Evolutionary conservation across 2,113 vertebrate species (phyloP).

Genomic region (Cynocephalus volans): DNA sequence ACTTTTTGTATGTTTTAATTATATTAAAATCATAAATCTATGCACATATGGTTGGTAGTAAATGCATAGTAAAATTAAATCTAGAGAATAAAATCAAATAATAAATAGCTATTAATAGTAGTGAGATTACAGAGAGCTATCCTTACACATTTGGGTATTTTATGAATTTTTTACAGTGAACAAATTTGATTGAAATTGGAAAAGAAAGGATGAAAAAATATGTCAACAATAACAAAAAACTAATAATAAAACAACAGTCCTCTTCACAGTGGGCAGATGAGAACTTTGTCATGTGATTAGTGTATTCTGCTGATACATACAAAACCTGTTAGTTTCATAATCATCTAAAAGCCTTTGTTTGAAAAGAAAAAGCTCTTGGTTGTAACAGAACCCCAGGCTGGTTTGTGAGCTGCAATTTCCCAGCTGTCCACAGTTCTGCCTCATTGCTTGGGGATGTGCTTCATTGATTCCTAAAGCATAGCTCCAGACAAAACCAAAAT

Average conservation of each 20-base stretch:
- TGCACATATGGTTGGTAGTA: neutral
- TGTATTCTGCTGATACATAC: neutral
- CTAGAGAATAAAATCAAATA: slow-evolving; percentile 30
- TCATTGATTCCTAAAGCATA: slow-evolving; percentile 75
- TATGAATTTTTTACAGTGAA: slow-evolving; percentile 27
- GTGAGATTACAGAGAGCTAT: neutral
- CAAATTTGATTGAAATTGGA: neutral
- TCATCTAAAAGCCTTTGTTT: slow-evolving; percentile 65
- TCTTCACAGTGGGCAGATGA: neutral
- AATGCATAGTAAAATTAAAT: slow-evolving; percentile 40
- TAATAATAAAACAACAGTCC: neutral
- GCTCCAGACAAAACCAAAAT: slow-evolving; percentile 82
- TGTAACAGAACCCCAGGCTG: neutral
- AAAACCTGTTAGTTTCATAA: slow-evolving; percentile 48
- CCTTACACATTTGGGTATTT: neutral
- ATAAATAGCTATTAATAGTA: neutral
- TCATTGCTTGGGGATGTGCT: slow-evolving; percentile 81
- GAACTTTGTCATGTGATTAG: neutral
- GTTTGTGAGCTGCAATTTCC: slow-evolving; percentile 59
- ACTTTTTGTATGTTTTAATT: neutral
- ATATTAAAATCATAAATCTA: neutral
- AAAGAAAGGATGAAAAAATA: slow-evolving; percentile 36
- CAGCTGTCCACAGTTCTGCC: slow-evolving; percentile 83
- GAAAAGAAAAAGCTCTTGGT: neutral
- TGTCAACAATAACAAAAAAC: neutral